phyloP scores from a whole-genome alignment of 1,140 invertebrate species.

The Drosophila jambulina region DNA sequence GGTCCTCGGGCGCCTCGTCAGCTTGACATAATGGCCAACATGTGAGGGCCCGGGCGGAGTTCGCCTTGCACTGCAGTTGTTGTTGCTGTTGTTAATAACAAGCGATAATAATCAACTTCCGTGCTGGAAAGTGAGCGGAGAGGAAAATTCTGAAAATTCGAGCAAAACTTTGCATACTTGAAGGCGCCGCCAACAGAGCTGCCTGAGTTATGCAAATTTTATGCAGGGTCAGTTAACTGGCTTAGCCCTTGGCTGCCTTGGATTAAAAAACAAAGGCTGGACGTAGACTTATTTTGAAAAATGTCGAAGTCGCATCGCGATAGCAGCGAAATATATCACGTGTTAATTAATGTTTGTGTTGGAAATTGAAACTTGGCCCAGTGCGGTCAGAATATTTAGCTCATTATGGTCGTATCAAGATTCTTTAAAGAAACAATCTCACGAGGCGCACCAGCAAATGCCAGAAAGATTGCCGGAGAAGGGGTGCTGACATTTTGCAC shows the following conservation, averaged over 20 bases:
- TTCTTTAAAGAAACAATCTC: constrained; percentile 4
- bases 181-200: constrained; percentile 49
- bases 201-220: constrained; percentile 77
- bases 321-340: constrained; percentile 73
- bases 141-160: constrained; percentile 27
- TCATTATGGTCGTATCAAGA: constrained; percentile 9
- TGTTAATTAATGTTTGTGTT: constrained; percentile 77
- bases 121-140: constrained; percentile 46
- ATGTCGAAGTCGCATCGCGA: constrained; percentile 68
- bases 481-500: constrained; percentile 55
- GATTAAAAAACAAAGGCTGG: constrained; percentile 17
- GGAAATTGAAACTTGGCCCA: constrained; percentile 64
- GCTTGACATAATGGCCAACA: constrained; percentile 67
- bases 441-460: constrained; percentile 5
- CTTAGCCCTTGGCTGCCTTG: background rate
- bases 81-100: constrained; percentile 82
- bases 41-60: constrained; percentile 16
- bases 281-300: constrained; percentile 57
- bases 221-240: constrained; percentile 40
- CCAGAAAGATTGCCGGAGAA: background rate
- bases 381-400: constrained; percentile 4
- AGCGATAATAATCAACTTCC: constrained; percentile 84
- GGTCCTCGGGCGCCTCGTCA: constrained; percentile 12
- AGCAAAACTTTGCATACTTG: constrained; percentile 65
- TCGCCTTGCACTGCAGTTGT: constrained; percentile 9